Percentiles rank a stretch among this genome's conserved stretches.
Conservation (phyloP, 1,140 invertebrate species). For the Pararge aegeria region DNA sequence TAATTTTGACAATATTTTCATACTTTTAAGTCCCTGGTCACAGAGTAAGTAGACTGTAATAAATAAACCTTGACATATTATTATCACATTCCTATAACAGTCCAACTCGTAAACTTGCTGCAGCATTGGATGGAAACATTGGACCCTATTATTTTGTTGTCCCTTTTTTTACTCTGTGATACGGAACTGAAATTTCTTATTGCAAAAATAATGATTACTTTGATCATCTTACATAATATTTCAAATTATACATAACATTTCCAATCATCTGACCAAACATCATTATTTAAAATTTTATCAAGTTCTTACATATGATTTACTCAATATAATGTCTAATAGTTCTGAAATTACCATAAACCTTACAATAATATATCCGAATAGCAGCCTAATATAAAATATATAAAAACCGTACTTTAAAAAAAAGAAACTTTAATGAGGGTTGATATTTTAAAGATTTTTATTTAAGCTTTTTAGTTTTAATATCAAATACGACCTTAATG, state of each 20-base stretch:
- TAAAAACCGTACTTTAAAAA: conserved; percentile 27
- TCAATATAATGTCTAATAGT: conserved; percentile 53
- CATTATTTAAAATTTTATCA: conserved; percentile 55
- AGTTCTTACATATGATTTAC: conserved; percentile 50
- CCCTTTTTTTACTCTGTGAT: conserved; percentile 60
- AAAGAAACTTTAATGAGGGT: conserved; percentile 19
- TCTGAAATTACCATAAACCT: conserved; percentile 50
- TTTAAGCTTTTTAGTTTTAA: conserved; percentile 22
- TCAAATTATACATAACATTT: conserved; percentile 66
- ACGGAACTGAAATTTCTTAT: conserved; percentile 45
- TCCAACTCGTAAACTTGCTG: conserved; percentile 64
- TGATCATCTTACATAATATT: conserved; percentile 64
- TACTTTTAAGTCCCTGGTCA: conserved; percentile 35
- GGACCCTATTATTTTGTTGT: conserved; percentile 69
- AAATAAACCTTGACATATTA: conserved; percentile 37
- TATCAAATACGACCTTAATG: conserved; percentile 29
- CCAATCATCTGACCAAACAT: conserved; percentile 64
- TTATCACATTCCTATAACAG: conserved; percentile 62
- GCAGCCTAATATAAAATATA: conserved; percentile 40
- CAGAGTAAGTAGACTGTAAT: conserved; percentile 53
- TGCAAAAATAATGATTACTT: conserved; percentile 53
- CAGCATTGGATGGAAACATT: conserved; percentile 72
- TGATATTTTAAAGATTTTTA: conserved; percentile 35
- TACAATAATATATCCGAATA: conserved; percentile 46
- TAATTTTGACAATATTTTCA: conserved; percentile 16